phyloP scores from a whole-genome alignment of 2,113 vertebrate species.

The Chlorodrepanis virens region DNA sequence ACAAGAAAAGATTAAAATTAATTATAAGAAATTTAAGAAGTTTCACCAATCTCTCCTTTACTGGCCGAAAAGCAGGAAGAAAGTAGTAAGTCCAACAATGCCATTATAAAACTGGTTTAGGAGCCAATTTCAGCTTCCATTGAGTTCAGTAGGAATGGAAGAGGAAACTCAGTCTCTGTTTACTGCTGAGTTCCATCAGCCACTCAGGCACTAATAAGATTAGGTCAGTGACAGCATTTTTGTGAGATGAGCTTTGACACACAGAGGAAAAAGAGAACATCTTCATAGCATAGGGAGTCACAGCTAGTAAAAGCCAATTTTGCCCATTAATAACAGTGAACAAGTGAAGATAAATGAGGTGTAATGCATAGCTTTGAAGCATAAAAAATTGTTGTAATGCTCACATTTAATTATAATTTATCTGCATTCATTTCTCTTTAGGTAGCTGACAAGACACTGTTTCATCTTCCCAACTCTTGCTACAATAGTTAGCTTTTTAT shows the following conservation, averaged over 20 bases:
- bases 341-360: neutral
- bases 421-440: constrained; percentile 33
- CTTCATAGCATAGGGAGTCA: neutral
- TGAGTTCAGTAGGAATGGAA: neutral
- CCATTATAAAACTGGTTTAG: neutral
- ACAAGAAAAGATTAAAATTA: neutral
- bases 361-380: constrained; percentile 8
- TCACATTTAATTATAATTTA: constrained; percentile 42
- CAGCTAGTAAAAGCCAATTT: neutral
- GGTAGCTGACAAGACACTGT: neutral
- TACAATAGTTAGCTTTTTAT: constrained; percentile 21
- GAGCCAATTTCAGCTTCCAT: neutral
- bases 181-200: neutral
- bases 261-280: neutral
- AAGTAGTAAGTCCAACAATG: neutral
- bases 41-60: neutral
- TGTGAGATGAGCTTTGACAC: neutral
- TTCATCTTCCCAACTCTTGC: neutral
- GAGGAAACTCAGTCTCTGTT: neutral
- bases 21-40: neutral
- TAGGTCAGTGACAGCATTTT: neutral
- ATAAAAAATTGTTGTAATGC: constrained; percentile 1
- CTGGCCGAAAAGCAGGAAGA: neutral
- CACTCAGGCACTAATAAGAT: neutral
- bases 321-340: neutral